Evolutionary conservation across 2,888 invertebrate genomes (phyloP).

Genomic region (Epistrophe eligans): DNA sequence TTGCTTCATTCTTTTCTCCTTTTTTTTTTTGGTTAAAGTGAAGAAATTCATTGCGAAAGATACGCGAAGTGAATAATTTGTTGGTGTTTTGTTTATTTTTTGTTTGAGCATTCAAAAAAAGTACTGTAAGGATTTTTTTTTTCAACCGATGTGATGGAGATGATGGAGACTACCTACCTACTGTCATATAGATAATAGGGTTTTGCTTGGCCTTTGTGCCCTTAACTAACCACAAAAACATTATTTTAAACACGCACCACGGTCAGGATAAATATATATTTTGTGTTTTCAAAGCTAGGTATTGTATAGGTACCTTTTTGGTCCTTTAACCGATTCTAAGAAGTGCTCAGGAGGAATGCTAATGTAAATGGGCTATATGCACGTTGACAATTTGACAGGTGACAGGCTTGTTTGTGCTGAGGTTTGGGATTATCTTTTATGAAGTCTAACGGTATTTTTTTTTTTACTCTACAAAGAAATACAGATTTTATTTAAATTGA

Average conservation of each 20-base stretch:
- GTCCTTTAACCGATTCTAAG: not conserved
- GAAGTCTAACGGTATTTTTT: slow-evolving; percentile 13
- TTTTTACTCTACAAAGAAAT: not conserved
- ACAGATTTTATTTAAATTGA: slow-evolving; percentile 42
- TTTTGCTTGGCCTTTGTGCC: slow-evolving; percentile 40
- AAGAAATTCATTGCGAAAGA: slow-evolving; percentile 57
- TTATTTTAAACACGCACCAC: slow-evolving; percentile 61
- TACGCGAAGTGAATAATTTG: slow-evolving; percentile 71
- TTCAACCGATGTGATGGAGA: slow-evolving; percentile 17
- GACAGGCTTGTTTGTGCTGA: slow-evolving; percentile 57
- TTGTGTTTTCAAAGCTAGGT: not conserved
- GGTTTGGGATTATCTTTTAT: slow-evolving; percentile 61
- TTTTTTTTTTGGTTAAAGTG: slow-evolving; percentile 4
- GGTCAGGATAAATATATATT: slow-evolving; percentile 47
- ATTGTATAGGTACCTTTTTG: not conserved
- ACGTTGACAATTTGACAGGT: slow-evolving; percentile 72
- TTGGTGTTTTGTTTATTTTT: slow-evolving; percentile 53
- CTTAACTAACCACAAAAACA: slow-evolving; percentile 59
- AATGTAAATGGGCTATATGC: slow-evolving; percentile 55
- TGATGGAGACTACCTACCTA: not conserved
- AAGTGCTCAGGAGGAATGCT: slow-evolving; percentile 35
- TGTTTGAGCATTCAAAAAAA: slow-evolving; percentile 44
- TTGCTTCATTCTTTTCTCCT: not conserved
- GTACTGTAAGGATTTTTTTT: slow-evolving; percentile 16
- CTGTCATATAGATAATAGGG: slow-evolving; percentile 50